Evolutionary conservation across 2,113 vertebrate genomes (phyloP).

Genomic region (Microcebus jonahi): DNA sequence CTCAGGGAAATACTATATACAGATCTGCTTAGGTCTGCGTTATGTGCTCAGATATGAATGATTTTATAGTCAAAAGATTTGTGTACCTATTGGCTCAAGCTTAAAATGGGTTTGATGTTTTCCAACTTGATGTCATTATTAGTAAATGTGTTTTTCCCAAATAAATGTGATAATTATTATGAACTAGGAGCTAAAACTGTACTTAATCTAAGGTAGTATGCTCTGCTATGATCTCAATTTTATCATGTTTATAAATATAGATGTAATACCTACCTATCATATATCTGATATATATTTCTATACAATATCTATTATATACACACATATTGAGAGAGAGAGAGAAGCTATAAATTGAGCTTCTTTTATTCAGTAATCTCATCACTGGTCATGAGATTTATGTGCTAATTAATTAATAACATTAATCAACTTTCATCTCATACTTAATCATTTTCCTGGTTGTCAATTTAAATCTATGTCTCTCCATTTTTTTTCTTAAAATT

Average conservation of each 20-base stretch:
- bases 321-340: background rate
- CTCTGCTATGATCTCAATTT: background rate
- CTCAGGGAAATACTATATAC: background rate
- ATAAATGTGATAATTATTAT: background rate
- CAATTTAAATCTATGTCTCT: background rate
- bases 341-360: background rate
- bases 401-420: background rate
- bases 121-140: background rate
- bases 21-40: background rate
- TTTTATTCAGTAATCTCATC: background rate
- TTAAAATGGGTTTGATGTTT: background rate
- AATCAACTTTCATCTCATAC: background rate
- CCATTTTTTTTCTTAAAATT: background rate
- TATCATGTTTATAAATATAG: background rate
- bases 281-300: background rate
- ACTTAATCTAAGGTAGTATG: background rate
- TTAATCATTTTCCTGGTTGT: background rate
- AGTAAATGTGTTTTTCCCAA: background rate
- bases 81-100: background rate
- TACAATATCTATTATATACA: background rate
- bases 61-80: background rate
- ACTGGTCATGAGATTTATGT: background rate
- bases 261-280: background rate
- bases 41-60: background rate
- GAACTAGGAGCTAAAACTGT: background rate